Evolutionary conservation across 2,797 vertebrate genomes (phyloP), one percentile per base, ranked within the genome.

Genomic region (Sparidentex hasta): DNA sequence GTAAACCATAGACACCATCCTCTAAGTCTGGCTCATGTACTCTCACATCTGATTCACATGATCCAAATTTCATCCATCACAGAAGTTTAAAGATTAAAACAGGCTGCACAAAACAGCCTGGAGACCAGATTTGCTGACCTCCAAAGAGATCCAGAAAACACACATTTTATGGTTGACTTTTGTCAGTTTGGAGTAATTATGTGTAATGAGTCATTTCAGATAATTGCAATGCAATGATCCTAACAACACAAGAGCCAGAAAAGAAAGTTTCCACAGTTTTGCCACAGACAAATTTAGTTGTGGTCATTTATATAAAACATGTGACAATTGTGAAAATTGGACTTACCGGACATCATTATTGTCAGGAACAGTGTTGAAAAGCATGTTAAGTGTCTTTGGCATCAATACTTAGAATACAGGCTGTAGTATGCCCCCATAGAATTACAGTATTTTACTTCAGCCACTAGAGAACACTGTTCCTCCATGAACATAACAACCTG

Each of bases 1-100:
- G 95, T 94, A 84, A 91, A 87, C 85, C 87, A 88, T 33, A 65
- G 66, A 75, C 56, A 63, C 66, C 51, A 0, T 72, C 71, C 8
- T 57, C 43, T 65, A 23, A 2, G 9, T 44, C 20, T 59, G 44
- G 23, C 58, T 54, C 18, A 61, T n/a, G 6, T 51, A 43, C 46
- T 27, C 57, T 55, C 47, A 69, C 17, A 77, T 33, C 44, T 72
- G 58, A 85, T 44, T 66, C 17, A 46, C 29, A 18, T 29, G 16
- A 48, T 76, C n/a, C 17, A 41, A 7, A 58, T 74, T 21, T 72
- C n/a, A 54, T 41, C 13, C 16, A 13, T 27, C 2, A 14, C 29
- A 61, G 38, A 57, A 18, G 62, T 54, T 74, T 8, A 17, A 67
- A 62, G 46, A 75, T 65, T 29, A 55, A 9, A 83, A 50, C 76